Evolutionary conservation across 2,113 vertebrate species (phyloP), one percentile per base, ranked within the genome.

Genomic region (Leucopternis melanops): DNA sequence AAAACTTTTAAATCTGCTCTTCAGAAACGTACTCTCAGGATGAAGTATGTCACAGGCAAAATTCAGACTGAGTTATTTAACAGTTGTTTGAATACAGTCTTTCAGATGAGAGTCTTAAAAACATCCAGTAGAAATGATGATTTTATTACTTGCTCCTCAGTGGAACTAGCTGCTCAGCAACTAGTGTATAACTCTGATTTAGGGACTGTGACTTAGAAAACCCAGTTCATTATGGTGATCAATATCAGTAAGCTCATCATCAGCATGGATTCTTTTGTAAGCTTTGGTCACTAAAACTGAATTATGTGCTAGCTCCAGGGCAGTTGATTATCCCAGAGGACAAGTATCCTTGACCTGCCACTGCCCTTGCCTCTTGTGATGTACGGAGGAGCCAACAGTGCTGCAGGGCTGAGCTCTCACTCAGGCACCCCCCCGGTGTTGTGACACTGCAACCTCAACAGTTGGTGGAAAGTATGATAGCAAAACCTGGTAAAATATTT

Each of bases 211-310:
- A 42, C n/a, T 67, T 92, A 69, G 75, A 92, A 93, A 70, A 36
- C 18, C 12, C 74, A 75, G 82, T 70, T 90, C 38, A 88, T 95
- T 86, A 84, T 8, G 25, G 81, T 79, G 63, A 95, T 94, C 66
- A n/a, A 9, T 78, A 90, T 55, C 25, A 16, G 42, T 45, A 62
- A 93, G 23, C 31, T 91, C 49, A 88, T 88, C 83, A 83, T 27
- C 9, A 11, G 69, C 47, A 95, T 32, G 52, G 63, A 79, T 84
- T 84, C 20, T 78, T 91, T 87, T 75, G 55, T 52, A 79, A 87
- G 59, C 18, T 92, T 75, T 45, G 27, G 29, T 83, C 78, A 86
- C 69, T 96, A 77, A 93, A 93, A 63, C 73, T 95, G 84, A 95
- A 85, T 84, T 92, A 72, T 54, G 26, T 66, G 32, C 31, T 63